Evolutionary conservation across 2,888 invertebrate species (phyloP), one percentile per base, ranked within the genome.

Genomic region (Onthophagus sagittarius): DNA sequence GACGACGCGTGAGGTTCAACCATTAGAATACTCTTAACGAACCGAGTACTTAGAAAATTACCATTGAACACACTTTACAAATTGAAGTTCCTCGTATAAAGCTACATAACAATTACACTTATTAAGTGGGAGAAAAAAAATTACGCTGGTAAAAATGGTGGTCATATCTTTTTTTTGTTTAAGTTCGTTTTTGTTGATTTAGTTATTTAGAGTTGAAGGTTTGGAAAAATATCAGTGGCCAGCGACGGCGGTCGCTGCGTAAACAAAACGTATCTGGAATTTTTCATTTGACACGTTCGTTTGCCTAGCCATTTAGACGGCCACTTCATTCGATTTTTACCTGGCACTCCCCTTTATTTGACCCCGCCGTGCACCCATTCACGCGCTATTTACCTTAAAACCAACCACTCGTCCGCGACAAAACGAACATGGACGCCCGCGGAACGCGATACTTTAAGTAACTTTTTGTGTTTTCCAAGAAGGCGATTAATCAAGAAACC

Each of bases 191-290:
- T 71, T 69, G 75, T 77, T 77, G 73, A 74, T 74, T 77, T 75
- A 76, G 77, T 76, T 75, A 76, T 76, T 76, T 77, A 75, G 76
- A 75, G 70, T 70, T 70, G 73, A 74, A 75, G 72, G 31, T 72
- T 76, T 72, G 33, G 53, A 75, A 73, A 73, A 74, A 71, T 74
- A 75, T 76, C 75, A 77, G 74, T 77, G 77, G 77, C 75, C 76
- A 71, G 31, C 67, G 15, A 64, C 14, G n/a, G 32, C 32, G 67
- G 23, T 23, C 67, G n/a, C 15, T 23, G 23, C 31, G 64, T n/a
- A 23, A n/a, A 31, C 67, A 32, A 6, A n/a, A 23, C 67, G 13
- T 72, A 75, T 73, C 72, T 75, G 71, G 75, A 75, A 75, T 75
- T 73, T 73, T 69, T 69, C 62, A 73, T 75, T 75, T 75, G 72